Evolutionary conservation across 2,888 invertebrate species (phyloP).

Genomic region (Tetramorium bicarinatum): DNA sequence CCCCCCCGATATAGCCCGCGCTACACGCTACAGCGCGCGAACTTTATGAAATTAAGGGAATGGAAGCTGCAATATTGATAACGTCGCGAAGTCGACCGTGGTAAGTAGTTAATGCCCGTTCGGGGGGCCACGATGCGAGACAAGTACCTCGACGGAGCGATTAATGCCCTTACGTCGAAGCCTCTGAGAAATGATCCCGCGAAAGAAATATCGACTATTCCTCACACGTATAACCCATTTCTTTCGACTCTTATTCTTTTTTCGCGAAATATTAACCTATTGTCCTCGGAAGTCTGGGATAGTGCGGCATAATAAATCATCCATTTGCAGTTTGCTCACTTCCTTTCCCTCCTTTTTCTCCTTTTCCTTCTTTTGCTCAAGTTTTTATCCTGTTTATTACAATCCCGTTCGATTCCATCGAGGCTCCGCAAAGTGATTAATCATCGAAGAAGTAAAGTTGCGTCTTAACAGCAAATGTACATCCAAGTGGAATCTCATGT

Average conservation of each 20-base stretch:
- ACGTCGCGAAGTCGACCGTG: constrained; percentile 51
- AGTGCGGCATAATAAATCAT: constrained; percentile 70
- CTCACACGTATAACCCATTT: constrained; percentile 57
- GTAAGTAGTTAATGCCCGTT: constrained; percentile 47
- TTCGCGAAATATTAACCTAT: constrained; percentile 66
- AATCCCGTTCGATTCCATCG: constrained; percentile 56
- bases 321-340: constrained; percentile 46
- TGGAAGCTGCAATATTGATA: constrained; percentile 59
- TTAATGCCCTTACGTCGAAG: constrained; percentile 62
- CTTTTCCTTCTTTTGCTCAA: constrained; percentile 17
- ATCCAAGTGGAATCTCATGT: constrained; percentile 18
- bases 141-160: constrained; percentile 42
- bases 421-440: constrained; percentile 63
- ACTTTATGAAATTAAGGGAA: constrained; percentile 58
- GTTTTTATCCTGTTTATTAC: constrained; percentile 59
- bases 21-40: constrained; percentile 41
- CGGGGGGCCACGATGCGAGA: constrained; percentile 2
- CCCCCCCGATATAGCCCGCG: constrained; percentile 49
- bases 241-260: constrained; percentile 26
- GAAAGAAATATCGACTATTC: constrained; percentile 55
- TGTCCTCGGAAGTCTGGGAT: constrained; percentile 59
- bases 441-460: constrained; percentile 62
- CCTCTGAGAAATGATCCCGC: constrained; percentile 35
- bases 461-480: constrained; percentile 27
- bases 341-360: background rate